These are phyloP conservation scores for Irena cyanogastra DNA, from an alignment of 2,113 vertebrate genomes.

Conservation along the genomic window DNA sequence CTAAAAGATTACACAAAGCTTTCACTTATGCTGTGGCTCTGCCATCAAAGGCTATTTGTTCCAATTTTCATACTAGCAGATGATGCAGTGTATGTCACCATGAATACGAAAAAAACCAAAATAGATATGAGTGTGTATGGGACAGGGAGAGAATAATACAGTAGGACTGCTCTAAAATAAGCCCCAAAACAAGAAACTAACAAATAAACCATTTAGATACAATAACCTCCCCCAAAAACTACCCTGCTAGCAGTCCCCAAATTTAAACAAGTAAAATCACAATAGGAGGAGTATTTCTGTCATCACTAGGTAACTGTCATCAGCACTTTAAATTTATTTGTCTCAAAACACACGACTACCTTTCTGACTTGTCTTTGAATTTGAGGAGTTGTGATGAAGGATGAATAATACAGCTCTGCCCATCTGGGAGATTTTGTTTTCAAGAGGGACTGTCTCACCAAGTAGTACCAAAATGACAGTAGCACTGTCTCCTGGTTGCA, in stretches of 20 bases:
- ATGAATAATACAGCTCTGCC: neutral
- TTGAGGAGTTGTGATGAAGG: neutral
- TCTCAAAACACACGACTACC: neutral
- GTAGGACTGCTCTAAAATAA: neutral
- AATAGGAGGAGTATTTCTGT: neutral
- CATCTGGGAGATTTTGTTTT: neutral
- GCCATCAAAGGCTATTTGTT: constrained; percentile 53
- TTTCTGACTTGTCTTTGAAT: neutral
- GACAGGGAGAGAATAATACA: neutral
- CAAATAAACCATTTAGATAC: neutral
- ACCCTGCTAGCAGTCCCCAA: neutral
- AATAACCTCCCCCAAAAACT: neutral
- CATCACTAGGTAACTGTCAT: neutral
- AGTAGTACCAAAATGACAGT: fast-evolving
- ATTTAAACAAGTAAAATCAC: neutral
- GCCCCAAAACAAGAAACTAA: neutral
- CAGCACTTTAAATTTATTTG: neutral
- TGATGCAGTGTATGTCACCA: constrained; percentile 6
- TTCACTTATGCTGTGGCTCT: constrained; percentile 25
- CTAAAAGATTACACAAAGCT: constrained; percentile 37
- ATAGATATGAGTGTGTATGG: neutral
- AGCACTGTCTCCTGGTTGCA: neutral
- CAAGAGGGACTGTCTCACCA: neutral
- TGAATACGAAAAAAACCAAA: neutral
- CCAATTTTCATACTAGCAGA: constrained; percentile 34